Evolutionary conservation across 2,113 vertebrate genomes (phyloP), one percentile per base, ranked within the genome.

Genomic region (Menura novaehollandiae): DNA sequence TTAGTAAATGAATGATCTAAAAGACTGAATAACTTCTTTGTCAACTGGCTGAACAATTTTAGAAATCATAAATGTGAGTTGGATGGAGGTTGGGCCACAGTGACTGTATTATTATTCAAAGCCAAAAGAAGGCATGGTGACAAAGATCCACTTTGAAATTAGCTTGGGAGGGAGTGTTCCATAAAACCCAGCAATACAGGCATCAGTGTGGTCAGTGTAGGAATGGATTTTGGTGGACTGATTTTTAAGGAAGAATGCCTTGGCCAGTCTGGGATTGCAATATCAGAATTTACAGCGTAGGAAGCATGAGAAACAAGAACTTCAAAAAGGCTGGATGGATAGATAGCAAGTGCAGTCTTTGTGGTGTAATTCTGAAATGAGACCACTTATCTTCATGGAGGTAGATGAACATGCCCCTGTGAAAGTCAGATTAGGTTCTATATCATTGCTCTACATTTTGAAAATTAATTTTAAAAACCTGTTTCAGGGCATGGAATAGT

Each of bases 1-100:
- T 1, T 55, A 58, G 53, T 64, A 93, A 78, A 76, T 32, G 5
- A 72, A 79, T 60, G 28, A 91, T 69, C 41, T 79, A n/a, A 66
- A 93, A 82, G 44, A 58, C 84, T 94, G 3, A 93, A 23, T 72
- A 82, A 81, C 62, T 89, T 79, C 69, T 95, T 85, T 89, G 81
- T 85, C 77, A 93, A 30, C 37, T 69, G 41, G 13, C 23, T 89
- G 44, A 84, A 79, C 27, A 30, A 33, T 79, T 75, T 73, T 20
- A 75, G n/a, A 95, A 93, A 69, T 66, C 67, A 82, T 82, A 60
- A 82, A 87, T 84, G 67, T 95, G 71, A 82, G 53, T 21, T 75
- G 15, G 5, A 58, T 80, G 59, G 68, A 89, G 47, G 43, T 44
- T 76, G 41, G 12, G 32, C 53, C 81, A 75, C 62, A 82, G n/a